Evolutionary conservation across 2,888 invertebrate species (phyloP).

Genomic region (Temnothorax unifasciatus): DNA sequence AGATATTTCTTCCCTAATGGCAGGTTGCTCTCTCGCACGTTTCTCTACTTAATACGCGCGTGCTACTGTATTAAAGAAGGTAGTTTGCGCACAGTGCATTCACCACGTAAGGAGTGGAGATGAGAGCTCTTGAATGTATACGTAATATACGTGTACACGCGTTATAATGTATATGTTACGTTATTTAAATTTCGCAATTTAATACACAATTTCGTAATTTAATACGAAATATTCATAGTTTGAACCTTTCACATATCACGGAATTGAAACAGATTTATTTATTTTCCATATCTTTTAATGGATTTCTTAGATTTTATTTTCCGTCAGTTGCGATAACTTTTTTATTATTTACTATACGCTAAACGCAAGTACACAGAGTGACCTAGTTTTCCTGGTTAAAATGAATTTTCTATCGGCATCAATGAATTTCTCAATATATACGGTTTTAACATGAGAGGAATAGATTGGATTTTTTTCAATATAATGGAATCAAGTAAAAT

Average conservation of each 20-base stretch:
- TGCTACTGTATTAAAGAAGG: conserved; percentile 32
- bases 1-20: conserved; percentile 77
- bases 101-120: conserved; percentile 1
- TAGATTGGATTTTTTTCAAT: conserved; percentile 21
- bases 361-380: background rate
- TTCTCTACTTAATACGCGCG: conserved; percentile 20
- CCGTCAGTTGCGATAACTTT: background rate
- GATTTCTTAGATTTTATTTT: conserved; percentile 3
- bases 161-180: background rate
- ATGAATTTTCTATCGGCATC: background rate
- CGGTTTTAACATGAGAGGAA: background rate
- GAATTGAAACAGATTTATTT: background rate
- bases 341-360: conserved; percentile 5
- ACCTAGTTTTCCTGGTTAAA: background rate
- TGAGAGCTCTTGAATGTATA: background rate
- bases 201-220: background rate
- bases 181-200: conserved; percentile 4
- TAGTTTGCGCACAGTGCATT: conserved; percentile 14
- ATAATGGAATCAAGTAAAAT: background rate
- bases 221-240: background rate
- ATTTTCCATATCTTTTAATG: background rate
- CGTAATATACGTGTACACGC: background rate
- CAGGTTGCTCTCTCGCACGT: conserved; percentile 66
- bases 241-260: background rate
- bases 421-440: background rate